Evolutionary conservation across 92 coral and sea anemone species (phyloP).

Genomic region (Chrysogorgia sp.): DNA sequence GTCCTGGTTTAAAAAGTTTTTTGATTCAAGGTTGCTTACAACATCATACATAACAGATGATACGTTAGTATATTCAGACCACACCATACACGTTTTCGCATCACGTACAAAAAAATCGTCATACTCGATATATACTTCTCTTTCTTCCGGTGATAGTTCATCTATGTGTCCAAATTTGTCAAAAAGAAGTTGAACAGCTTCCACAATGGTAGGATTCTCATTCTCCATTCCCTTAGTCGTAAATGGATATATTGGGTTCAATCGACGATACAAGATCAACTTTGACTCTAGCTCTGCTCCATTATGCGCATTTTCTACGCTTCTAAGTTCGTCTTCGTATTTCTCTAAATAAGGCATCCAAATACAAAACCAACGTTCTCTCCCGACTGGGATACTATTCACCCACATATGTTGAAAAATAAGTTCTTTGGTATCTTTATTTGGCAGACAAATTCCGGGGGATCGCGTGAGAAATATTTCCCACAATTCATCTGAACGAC

Average conservation of each 20-base stretch:
- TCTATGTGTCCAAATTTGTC: neutral
- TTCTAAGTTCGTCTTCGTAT: neutral
- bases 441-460: no score
- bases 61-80: neutral
- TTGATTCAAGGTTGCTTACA: no score
- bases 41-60: no score
- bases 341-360: neutral
- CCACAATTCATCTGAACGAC: no score
- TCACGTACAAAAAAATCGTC: neutral
- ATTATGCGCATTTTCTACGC: neutral
- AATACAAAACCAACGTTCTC: neutral
- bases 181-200: neutral
- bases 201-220: neutral
- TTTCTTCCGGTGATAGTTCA: neutral
- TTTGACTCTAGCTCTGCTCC: neutral
- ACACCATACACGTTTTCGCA: neutral
- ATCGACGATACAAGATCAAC: conserved; percentile 1
- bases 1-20: no score
- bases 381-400: neutral
- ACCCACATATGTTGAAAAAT: neutral
- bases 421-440: neutral
- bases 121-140: neutral
- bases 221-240: neutral
- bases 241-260: neutral
- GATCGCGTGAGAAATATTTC: no score